Conservation (phyloP, 2,888 invertebrate species). For the Keiferia lycopersicella region DNA sequence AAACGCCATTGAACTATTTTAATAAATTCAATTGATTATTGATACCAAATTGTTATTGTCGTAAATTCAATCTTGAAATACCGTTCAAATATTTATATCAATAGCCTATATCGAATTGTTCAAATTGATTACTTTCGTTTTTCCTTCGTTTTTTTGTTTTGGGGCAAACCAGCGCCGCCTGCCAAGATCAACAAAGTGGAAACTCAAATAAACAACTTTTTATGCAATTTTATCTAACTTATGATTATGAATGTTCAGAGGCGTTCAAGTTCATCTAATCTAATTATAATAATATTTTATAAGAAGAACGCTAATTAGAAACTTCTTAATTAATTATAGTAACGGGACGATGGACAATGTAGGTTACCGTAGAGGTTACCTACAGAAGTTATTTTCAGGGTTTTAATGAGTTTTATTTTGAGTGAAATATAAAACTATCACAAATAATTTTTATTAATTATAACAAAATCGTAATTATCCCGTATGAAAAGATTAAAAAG, state of each 20-base stretch:
- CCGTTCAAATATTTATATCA: too few relatives aligned
- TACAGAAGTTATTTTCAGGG: constrained; percentile 3
- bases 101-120: too few relatives aligned
- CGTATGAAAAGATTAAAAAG: neutral
- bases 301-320: constrained; percentile 13
- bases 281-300: neutral
- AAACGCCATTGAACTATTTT: neutral
- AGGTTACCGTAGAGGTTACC: neutral
- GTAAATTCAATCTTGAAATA: too few relatives aligned
- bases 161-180: too few relatives aligned
- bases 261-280: constrained; percentile 1
- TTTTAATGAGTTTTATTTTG: neutral
- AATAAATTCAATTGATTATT: too few relatives aligned
- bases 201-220: too few relatives aligned
- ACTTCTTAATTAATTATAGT: constrained; percentile 25
- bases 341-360: neutral
- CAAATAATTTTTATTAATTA: neutral
- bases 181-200: too few relatives aligned
- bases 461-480: neutral
- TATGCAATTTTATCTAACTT: neutral
- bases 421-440: neutral
- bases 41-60: too few relatives aligned
- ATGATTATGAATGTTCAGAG: neutral
- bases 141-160: too few relatives aligned
- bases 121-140: too few relatives aligned